These are phyloP conservation scores for Lipotes vexillifer DNA, from an alignment of 2,113 vertebrate species.

Conservation along the genomic window DNA sequence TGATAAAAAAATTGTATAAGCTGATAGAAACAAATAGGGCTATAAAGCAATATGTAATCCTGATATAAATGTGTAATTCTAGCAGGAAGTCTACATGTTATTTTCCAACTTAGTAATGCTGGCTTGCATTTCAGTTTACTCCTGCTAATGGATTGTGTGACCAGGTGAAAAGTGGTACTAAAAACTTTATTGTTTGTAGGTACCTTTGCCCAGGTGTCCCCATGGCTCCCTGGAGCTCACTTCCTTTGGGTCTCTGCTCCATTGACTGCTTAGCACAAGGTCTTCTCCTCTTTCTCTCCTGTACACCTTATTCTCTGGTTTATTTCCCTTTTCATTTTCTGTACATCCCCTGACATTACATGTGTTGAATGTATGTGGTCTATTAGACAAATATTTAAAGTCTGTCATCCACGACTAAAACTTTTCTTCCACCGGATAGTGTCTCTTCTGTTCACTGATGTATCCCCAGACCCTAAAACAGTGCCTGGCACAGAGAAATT, in stretches of 20 bases:
- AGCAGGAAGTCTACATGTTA: background rate
- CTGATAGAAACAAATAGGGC: background rate
- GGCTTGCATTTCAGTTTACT: background rate
- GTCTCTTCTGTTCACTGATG: background rate
- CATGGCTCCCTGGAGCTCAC: background rate
- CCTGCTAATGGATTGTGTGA: background rate
- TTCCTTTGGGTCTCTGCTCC: background rate
- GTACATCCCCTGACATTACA: background rate
- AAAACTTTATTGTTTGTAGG: background rate
- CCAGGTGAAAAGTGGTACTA: background rate
- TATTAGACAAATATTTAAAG: background rate
- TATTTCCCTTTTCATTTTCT: background rate
- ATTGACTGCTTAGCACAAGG: background rate
- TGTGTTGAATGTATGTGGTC: background rate
- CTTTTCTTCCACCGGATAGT: background rate
- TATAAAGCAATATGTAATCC: background rate
- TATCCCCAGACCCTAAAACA: background rate
- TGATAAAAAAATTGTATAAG: background rate
- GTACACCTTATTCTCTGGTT: background rate
- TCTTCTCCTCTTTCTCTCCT: background rate
- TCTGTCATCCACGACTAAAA: background rate
- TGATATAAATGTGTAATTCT: background rate
- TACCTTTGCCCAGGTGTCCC: background rate
- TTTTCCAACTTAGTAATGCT: background rate
- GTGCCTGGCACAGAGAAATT: background rate